Evolutionary conservation across 1,140 invertebrate species (phyloP), one percentile per base, ranked within the genome.

Genomic region (Panagrolaimus sp.): DNA sequence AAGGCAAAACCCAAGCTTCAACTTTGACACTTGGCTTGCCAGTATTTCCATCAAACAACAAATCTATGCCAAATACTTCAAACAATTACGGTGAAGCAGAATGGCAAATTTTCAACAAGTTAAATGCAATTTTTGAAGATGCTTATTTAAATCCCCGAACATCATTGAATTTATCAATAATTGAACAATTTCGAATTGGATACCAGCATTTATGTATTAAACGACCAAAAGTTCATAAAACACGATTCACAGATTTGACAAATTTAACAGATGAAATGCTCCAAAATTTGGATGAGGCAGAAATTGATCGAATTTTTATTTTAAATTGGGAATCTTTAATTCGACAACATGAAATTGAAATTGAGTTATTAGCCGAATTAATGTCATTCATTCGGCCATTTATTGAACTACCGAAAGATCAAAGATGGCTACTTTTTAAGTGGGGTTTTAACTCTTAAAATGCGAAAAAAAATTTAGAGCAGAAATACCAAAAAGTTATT

Each of bases 111-210:
- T 52, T 4, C 48, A 1, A 52, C 8, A n/a, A 24, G 9, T 21
- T 52, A n/a, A 52, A 52, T 52, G 48, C 48, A n/a, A 52, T 52
- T 24, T 52, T 52, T 52, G 48, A 52, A 15, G 48, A 52, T 10
- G 48, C 48, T 24, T 24, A 21, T 24, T 24, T 21, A 24, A 52
- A 52, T 52, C 48, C 48, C 17, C 48, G 48, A 0, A 52, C 48
- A 7, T 24, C 26, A 8, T n/a, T 24, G 4, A 24, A 52, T 21
- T n/a, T 24, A 21, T 52, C 48, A 7, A 52, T 52, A 24, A 52
- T 52, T 21, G 48, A 52, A 15, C n/a, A 52, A 52, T 52, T 52
- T 7, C 48, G 26, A 52, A 52, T 52, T 12, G 48, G 48, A 8
- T 52, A 52, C 14, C 17, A n/a, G 1, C 9, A 24, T 8, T 52